Percentiles rank a stretch among this genome's conserved stretches.
phyloP scores from a whole-genome alignment of 1,140 invertebrate genomes.

The Formica exsecta region DNA sequence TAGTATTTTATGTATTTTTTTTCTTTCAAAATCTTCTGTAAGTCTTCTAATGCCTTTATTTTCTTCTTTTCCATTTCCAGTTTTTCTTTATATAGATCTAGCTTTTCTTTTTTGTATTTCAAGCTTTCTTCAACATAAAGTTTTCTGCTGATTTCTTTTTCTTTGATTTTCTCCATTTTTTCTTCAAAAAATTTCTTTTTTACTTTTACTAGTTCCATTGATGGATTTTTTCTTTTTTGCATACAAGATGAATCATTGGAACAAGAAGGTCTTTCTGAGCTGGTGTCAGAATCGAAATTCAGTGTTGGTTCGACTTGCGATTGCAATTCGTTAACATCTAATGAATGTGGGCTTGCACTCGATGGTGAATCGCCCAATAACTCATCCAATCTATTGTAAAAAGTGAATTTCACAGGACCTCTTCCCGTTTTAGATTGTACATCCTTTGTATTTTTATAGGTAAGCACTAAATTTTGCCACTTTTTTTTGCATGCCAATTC shows the following conservation, averaged over 20 bases:
- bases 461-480: not conserved
- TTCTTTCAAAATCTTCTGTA: not conserved
- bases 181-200: constrained; percentile 1
- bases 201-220: not conserved
- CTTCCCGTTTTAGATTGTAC: not conserved
- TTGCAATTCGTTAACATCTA: not conserved
- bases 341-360: not conserved
- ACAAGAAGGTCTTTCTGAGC: not conserved
- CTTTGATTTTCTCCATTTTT: not conserved
- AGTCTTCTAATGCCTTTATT: not conserved
- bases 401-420: constrained; percentile 19
- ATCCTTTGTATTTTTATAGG: constrained; percentile 17
- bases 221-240: not conserved
- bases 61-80: not conserved
- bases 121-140: constrained; percentile 3
- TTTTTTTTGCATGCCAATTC: constrained; percentile 6
- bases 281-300: not conserved
- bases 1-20: not conserved
- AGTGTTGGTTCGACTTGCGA: not conserved
- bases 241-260: not conserved
- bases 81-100: constrained; percentile 21
- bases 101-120: constrained; percentile 20
- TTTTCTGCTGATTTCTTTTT: not conserved
- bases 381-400: constrained; percentile 13
- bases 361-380: constrained; percentile 13